These are phyloP conservation scores for Pomatorhinus ruficollis DNA, from an alignment of 2,113 vertebrate species.

Conservation along the genomic window DNA sequence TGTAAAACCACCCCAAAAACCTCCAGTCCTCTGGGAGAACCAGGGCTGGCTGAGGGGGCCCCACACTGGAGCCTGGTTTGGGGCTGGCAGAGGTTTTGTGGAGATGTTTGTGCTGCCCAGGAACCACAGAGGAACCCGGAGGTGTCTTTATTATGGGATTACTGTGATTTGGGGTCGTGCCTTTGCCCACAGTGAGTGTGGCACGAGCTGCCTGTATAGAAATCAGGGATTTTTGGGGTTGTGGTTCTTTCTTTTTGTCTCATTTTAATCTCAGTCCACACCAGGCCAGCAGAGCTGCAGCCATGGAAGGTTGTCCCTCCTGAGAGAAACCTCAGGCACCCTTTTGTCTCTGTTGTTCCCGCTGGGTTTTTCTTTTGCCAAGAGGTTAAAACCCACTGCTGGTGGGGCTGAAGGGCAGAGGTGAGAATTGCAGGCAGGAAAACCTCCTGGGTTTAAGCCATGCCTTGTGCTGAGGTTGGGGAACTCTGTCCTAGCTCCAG, in stretches of 20 bases:
- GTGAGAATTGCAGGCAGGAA: neutral
- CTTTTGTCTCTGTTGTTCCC: neutral
- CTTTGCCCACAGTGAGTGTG: rapidly evolving
- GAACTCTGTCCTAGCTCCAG: neutral
- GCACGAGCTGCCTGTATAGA: rapidly evolving
- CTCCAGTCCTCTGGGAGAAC: too few relatives aligned
- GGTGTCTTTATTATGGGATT: neutral
- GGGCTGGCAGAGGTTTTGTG: neutral
- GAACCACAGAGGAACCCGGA: neutral
- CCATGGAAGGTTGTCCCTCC: neutral
- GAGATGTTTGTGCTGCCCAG: neutral
- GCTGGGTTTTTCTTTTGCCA: neutral
- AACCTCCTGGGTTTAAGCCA: neutral
- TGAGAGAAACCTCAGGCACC: neutral
- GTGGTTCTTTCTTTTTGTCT: neutral
- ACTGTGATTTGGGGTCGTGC: rapidly evolving
- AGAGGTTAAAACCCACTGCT: neutral
- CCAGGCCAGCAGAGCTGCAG: neutral
- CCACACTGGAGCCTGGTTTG: too few relatives aligned
- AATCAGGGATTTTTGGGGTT: neutral
- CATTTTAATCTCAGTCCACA: neutral
- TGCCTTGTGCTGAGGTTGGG: neutral
- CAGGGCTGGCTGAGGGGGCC: rapidly evolving
- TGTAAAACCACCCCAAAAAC: neutral
- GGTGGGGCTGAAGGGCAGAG: neutral